Base-by-base conservation (phyloP, 2,888 invertebrate genomes). In the Noctua janthe region DNA sequence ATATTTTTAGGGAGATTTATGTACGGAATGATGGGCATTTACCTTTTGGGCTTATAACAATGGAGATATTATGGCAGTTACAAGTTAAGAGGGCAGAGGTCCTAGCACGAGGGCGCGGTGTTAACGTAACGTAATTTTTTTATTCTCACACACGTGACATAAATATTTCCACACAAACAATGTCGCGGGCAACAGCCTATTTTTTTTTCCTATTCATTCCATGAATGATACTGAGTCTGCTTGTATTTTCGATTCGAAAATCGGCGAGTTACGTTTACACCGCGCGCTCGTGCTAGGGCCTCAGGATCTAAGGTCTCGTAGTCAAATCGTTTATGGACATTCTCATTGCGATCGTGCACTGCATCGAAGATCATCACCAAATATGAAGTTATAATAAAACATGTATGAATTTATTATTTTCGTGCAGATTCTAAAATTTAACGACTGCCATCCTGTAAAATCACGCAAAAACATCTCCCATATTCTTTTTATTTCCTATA, bases 1-100 rank as follows among this genome's bases (percentile, higher is more conserved):
- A 83, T 83, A 83, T 81, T 87, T 89, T 86, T 83, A 79, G 72
- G 74, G 74, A 86, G 78, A 89, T 88, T 88, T 85, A 88, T 86
- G 83, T 81, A 62, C 23, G 47, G 51, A 74, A 80, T 86, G 73
- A 82, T 82, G 76, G 66, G 78, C 81, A 80, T 74, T 77, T 77
- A 76, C 70, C 76, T 77, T 66, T 79, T 73, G 43, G 66, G 73
- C 29, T 69, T 69, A 62, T 75, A 71, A 72, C 66, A 77, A 82
- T 78, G 67, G 76, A 78, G 54, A 78, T 78, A 73, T 78, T 81
- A 39, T 23, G 43, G 56, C 49, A 47, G 73, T 71, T 54, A 79
- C 20, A 74, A 83, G 47, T 74, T 15, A 47, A 39, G n/a, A 77
- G 69, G 43, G 72, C 29, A 39, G 23, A 23, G 66, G 23, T 1